Conservation (phyloP, 2,888 invertebrate species). For the Idaea straminata region DNA sequence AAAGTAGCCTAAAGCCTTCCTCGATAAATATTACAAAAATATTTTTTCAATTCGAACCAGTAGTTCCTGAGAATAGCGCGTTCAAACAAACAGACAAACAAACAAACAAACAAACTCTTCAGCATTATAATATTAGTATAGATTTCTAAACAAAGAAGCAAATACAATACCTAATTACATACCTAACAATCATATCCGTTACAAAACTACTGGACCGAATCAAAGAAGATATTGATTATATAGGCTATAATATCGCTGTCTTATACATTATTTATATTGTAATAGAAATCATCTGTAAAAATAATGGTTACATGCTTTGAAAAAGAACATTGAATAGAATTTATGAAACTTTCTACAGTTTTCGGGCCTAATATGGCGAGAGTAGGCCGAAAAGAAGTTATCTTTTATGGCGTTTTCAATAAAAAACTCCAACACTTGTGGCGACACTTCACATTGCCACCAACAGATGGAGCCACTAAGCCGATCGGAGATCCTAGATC, state of each 20-base stretch:
- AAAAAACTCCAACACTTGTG: too few species aligned
- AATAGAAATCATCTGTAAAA: slow-evolving; percentile 13
- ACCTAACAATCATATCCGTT: slow-evolving; percentile 50
- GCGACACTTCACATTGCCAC: too few species aligned
- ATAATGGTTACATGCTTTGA: slow-evolving; percentile 7
- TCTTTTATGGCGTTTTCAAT: not conserved
- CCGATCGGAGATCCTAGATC: too few species aligned
- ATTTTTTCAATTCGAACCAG: too few species aligned
- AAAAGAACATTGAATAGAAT: slow-evolving; percentile 5
- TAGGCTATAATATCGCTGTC: slow-evolving; percentile 11
- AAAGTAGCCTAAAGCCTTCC: too few species aligned
- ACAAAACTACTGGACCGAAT: slow-evolving; percentile 40
- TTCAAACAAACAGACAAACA: too few species aligned
- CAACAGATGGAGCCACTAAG: too few species aligned
- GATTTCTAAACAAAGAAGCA: not conserved
- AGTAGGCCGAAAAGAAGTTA: not conserved
- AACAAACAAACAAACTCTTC: too few species aligned
- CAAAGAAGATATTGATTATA: slow-evolving; percentile 33
- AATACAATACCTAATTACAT: slow-evolving; percentile 27
- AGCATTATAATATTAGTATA: too few species aligned
- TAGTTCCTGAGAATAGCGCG: too few species aligned
- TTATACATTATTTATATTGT: slow-evolving; percentile 14
- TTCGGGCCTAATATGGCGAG: not conserved
- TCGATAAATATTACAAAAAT: too few species aligned
- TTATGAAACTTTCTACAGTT: not conserved